Evolutionary conservation across 2,113 vertebrate species (phyloP), one percentile per base, ranked within the genome.

Genomic region (Myxocyprinus asiaticus): DNA sequence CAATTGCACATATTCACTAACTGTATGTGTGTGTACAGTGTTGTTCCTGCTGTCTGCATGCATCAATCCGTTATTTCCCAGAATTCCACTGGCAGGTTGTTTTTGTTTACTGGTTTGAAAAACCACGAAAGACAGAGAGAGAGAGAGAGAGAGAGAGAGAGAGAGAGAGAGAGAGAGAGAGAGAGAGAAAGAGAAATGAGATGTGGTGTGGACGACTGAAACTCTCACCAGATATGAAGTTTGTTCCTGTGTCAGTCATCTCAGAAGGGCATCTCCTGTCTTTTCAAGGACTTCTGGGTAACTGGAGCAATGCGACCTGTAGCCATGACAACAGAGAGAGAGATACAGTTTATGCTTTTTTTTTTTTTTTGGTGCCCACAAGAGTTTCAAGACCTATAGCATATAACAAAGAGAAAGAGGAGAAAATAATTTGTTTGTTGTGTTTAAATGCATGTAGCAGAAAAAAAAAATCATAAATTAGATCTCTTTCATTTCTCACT

Each of bases 221-320:
- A 33, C 11, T 88, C 91, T 90, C 89, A 92, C 92, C 90, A 85
- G 85, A 88, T 90, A 89, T 91, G 87, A 93, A 88, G 87, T 85
- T 72, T 85, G 70, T 84, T 87, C 88, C 79, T 84, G 88, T 90
- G 92, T 91, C 45, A 85, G 85, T 83, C 82, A 87, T 87, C 86
- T 91, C 88, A 87, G 83, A 86, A 85, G 78, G 80, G 84, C 88
- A 87, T 91, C 76, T 53, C 65, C 50, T 80, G 53, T 76, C 70
- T 56, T 79, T 22, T 17, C 43, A 69, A 33, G 69, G 71, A 63
- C 51, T 71, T 76, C 76, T 79, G 61, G 66, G 65, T 61, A 78
- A 59, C 72, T 70, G 12, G 53, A 78, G 73, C 22, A 64, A 65
- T 55, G 59, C 59, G 70, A 84, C 79, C 82, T 84, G 79, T 43